phyloP scores from a whole-genome alignment of 2,888 invertebrate genomes.

The Spilosoma lubricipeda region DNA sequence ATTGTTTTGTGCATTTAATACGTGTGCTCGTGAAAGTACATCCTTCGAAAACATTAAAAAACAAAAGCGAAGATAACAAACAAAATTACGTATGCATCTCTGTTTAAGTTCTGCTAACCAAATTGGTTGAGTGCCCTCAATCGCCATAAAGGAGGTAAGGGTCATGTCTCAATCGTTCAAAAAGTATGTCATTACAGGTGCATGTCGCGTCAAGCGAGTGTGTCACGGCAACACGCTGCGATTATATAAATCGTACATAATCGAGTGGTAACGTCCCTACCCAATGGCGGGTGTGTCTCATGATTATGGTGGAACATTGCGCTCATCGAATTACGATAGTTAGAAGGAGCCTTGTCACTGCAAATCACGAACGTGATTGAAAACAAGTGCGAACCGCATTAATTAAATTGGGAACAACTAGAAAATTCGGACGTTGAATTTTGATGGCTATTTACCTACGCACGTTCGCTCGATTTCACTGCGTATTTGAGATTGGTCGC shows the following conservation, averaged over 20 bases:
- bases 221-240: slow-evolving; percentile 33
- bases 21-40: background rate
- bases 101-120: slow-evolving; percentile 24
- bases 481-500: slow-evolving; percentile 15
- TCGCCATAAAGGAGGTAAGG: slow-evolving; percentile 29
- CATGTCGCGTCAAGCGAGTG: slow-evolving; percentile 36
- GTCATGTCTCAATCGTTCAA: slow-evolving; percentile 49
- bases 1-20: background rate
- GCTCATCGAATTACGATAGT: slow-evolving; percentile 20
- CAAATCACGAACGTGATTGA: slow-evolving; percentile 29
- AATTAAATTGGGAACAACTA: slow-evolving; percentile 22
- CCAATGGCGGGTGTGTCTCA: slow-evolving; percentile 26
- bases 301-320: slow-evolving; percentile 33
- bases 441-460: slow-evolving; percentile 1
- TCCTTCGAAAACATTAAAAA: background rate
- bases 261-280: slow-evolving; percentile 42
- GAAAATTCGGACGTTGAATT: slow-evolving; percentile 13
- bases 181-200: slow-evolving; percentile 55
- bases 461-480: slow-evolving; percentile 14
- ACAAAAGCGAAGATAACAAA: slow-evolving; percentile 25
- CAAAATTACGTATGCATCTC: slow-evolving; percentile 17
- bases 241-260: slow-evolving; percentile 60
- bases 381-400: slow-evolving; percentile 8
- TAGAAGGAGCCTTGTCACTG: slow-evolving; percentile 20
- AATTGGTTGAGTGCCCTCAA: slow-evolving; percentile 38